A percentile compares a stretch with the other conserved stretches of the same genome.
Conservation (phyloP, 2,113 vertebrate species). For the Vulpes lagopus region DNA sequence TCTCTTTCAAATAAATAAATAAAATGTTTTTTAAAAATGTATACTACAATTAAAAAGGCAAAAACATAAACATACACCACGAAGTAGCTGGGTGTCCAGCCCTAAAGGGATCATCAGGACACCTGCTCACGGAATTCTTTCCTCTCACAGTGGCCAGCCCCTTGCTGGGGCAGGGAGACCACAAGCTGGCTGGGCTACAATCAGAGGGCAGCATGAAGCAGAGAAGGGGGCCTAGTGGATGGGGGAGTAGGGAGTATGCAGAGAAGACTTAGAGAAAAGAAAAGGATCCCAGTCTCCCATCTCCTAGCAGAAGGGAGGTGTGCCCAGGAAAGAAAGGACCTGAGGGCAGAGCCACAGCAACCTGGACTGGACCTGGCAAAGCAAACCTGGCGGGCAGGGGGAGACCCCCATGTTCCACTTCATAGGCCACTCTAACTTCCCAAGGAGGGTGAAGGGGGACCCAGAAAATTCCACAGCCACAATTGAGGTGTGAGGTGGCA, state of each 20-base stretch:
- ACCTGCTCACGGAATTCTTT: background rate
- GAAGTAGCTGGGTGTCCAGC: background rate
- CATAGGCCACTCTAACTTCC: background rate
- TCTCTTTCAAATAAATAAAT: too few relatives aligned
- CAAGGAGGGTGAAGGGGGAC: too few relatives aligned
- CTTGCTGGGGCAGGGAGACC: background rate
- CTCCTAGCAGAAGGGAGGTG: background rate
- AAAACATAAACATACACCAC: background rate
- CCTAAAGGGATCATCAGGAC: background rate
- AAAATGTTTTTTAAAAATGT: background rate
- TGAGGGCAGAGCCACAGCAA: background rate
- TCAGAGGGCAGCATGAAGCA: background rate
- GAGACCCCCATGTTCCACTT: background rate
- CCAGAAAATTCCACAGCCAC: background rate
- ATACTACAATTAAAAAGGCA: background rate
- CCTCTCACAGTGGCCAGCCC: background rate
- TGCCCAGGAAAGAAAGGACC: background rate
- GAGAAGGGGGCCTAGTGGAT: background rate
- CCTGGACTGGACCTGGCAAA: too few relatives aligned
- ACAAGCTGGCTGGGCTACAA: fast-evolving
- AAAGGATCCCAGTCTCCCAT: background rate
- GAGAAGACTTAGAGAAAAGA: background rate
- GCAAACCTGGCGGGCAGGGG: background rate
- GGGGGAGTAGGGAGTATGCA: too few relatives aligned
- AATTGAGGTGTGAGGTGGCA: background rate